Evolutionary conservation across 1,140 invertebrate genomes (phyloP).

Genomic region (Nasonia longicornis): DNA sequence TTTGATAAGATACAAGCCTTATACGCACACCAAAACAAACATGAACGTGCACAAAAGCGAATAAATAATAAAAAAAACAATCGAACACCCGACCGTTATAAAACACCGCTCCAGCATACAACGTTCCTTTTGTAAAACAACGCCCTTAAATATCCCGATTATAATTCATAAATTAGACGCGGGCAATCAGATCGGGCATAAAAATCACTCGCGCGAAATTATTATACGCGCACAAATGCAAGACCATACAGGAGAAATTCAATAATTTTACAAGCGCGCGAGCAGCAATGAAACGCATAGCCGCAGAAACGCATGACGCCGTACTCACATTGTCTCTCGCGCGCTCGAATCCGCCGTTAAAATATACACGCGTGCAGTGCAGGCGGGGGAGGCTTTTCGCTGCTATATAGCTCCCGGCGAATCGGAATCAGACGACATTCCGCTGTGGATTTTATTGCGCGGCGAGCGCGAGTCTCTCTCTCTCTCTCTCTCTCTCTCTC

Average conservation of each 20-base stretch:
- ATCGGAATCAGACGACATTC: constrained; percentile 43
- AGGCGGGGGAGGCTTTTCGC: neutral
- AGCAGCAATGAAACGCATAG: neutral
- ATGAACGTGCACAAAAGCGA: neutral
- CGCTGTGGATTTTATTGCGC: constrained; percentile 27
- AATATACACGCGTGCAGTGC: neutral
- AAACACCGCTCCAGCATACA: neutral
- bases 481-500: neutral
- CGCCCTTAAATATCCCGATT: neutral
- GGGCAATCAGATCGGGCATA: neutral
- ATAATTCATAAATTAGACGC: constrained; percentile 4
- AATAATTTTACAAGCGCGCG: constrained; percentile 15
- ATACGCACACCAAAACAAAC: no score
- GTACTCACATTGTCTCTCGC: constrained; percentile 27
- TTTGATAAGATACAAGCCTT: no score
- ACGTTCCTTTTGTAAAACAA: neutral
- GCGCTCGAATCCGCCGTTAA: constrained; percentile 18
- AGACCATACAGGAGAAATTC: constrained; percentile 1
- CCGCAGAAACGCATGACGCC: neutral
- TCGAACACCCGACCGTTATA: neutral
- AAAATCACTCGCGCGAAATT: constrained; percentile 24
- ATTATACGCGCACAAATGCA: neutral
- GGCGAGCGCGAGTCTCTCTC: neutral
- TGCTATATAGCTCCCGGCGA: constrained; percentile 3
- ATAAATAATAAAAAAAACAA: neutral